Base-by-base conservation (phyloP, 2,888 invertebrate genomes). In the Callosobruchus maculatus region DNA sequence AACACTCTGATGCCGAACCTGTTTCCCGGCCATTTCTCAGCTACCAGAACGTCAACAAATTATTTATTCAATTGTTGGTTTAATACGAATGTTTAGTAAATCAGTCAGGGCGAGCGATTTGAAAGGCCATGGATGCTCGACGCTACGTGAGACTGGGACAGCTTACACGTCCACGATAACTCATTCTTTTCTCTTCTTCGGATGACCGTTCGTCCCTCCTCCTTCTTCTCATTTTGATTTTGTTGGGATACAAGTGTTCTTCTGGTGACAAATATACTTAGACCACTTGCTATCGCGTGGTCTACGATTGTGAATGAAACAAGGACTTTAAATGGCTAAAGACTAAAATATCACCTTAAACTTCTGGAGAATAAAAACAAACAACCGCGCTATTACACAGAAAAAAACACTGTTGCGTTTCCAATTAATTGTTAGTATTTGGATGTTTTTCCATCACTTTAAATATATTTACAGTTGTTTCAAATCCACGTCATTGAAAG, bases 21-120 rank as follows among this genome's bases (percentile, higher is more conserved):
- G 22, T 70, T 71, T 70, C 75, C 74, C 78, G 73, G 74, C 77
- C 76, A 76, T 77, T 76, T 77, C 77, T 78, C 73, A 73, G 76
- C 77, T 78, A 77, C 77, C 77, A 77, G 73, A 74, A 77, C 73
- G 77, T 78, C 77, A 76, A 77, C 78, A 76, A 78, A 78, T 78
- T 78, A 78, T 78, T 77, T 77, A 77, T 78, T 75, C 76, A 78
- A 77, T 77, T 77, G 75, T 77, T 68, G 73, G 76, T 74, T 74
- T 77, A 77, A 77, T 73, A 72, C 22, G 74, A 70, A 73, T 74
- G 73, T 76, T 76, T 75, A 76, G 71, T 76, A 76, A 75, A 76
- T 76, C 76, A 76, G 75, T 49, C 49, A 49, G 49, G 18, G 49
- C 49, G 49, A 49, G 49, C 49, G 49, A 49, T 49, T 18, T 13